Percentiles rank a stretch among this genome's conserved stretches.
phyloP scores from a whole-genome alignment of 2,113 vertebrate species.

The Chlamydotis undulata region DNA sequence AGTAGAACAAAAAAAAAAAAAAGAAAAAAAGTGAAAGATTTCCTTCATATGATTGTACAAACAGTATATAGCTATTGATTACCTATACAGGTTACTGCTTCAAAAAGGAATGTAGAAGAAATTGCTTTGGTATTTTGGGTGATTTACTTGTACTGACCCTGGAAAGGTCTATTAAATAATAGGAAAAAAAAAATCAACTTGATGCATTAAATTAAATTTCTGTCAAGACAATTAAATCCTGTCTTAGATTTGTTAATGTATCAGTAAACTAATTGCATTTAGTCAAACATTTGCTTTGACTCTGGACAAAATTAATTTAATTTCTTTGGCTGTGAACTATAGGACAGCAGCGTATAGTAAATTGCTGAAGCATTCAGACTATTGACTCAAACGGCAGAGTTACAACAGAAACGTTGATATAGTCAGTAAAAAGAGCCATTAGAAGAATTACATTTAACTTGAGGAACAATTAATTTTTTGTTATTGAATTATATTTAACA shows the following conservation, averaged over 20 bases:
- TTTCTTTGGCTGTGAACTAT: constrained; percentile 30
- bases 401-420: not conserved
- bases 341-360: constrained; percentile 2
- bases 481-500: not conserved
- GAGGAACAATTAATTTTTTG: not conserved
- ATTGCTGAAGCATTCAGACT: constrained; percentile 9
- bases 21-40: not conserved
- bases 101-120: not conserved
- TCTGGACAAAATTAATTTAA: constrained; percentile 57
- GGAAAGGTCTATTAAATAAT: constrained; percentile 8
- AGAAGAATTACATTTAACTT: constrained; percentile 11
- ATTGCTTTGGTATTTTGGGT: not conserved
- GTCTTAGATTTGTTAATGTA: constrained; percentile 47
- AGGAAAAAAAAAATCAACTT: not conserved
- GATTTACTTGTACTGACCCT: constrained; percentile 10
- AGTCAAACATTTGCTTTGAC: constrained; percentile 54
- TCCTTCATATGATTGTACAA: not conserved
- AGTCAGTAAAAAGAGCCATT: not conserved
- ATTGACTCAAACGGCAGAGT: constrained; percentile 25
- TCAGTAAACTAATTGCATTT: constrained; percentile 64
- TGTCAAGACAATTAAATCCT: constrained; percentile 58
- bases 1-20: not conserved
- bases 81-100: not conserved
- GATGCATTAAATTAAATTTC: constrained; percentile 45
- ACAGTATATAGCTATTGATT: not conserved